Conservation (phyloP, 2,113 vertebrate species). For the Brachyistius frenatus region DNA sequence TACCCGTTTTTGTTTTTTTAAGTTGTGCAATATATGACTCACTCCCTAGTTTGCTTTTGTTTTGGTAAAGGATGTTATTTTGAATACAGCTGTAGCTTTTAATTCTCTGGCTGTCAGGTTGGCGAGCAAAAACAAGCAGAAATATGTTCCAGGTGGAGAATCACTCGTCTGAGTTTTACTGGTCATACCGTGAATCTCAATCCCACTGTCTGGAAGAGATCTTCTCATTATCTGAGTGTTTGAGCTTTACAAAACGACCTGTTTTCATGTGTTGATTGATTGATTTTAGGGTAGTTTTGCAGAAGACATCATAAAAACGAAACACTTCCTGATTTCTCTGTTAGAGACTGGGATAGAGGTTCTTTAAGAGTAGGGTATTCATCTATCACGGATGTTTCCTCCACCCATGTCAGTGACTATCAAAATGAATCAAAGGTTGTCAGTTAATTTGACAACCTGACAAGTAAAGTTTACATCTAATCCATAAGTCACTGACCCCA, state of each 20-base stretch:
- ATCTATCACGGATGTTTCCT: background rate
- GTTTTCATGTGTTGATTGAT: no score
- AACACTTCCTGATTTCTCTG: background rate
- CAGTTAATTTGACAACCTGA: background rate
- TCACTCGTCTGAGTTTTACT: no score
- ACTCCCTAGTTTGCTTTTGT: constrained; percentile 6
- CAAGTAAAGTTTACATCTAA: no score
- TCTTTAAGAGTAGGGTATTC: background rate
- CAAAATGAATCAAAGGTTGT: background rate
- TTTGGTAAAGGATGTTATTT: background rate
- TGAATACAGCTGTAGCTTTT: constrained; percentile 1
- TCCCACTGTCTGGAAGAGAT: no score
- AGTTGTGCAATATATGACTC: constrained; percentile 1
- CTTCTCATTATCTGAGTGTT: no score
- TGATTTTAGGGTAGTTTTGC: no score
- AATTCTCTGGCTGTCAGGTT: background rate
- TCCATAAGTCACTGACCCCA: background rate
- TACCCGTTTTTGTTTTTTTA: background rate
- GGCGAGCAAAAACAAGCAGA: constrained; percentile 1
- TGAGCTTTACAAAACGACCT: no score
- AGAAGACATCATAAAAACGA: no score
- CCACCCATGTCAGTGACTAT: background rate
- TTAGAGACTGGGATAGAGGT: background rate
- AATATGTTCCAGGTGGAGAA: no score
- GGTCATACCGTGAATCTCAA: no score